Evolutionary conservation across 1,140 invertebrate genomes (phyloP), one percentile per base, ranked within the genome.

Genomic region (Scaptomyza graminum): DNA sequence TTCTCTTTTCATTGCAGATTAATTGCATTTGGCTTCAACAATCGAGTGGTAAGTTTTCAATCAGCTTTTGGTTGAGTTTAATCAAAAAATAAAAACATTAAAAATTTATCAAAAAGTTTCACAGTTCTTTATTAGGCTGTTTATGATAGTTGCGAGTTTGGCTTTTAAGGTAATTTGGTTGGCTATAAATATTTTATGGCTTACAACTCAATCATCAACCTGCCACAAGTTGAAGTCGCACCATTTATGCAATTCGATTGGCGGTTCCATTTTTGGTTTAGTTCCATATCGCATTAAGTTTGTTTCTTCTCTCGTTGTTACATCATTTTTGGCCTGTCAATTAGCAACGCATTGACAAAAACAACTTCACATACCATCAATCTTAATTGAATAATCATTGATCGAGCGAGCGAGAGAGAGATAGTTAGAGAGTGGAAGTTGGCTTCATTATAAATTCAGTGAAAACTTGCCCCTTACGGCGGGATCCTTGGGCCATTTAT

Each of bases 361-460:
- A 88, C 83, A 22, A 22, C 18, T 22, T 22, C 18, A 22, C 18
- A 22, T 22, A 22, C 18, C 18, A 22, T 22, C 18, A 22, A 22
- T 22, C 18, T 79, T 88, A 88, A 88, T 88, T 88, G 78, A 88
- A 83, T 83, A 87, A 87, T 82, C 78, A 79, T 87, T 71, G 74
- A 52, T 22, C 1, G 18, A 22, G 18, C 2, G 18, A 22, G 18
- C 0, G 18, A 22, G 18, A 22, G 1, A 22, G 18, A 22, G 18
- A 22, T 2, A 22, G 18, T 3, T 2, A 22, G 18, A 18, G 18
- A 18, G 18, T 18, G 18, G 3, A 3, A 22, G n/a, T n/a, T n/a
- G n/a, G n/a, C n/a, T n/a, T n/a, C n/a, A n/a, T n/a, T n/a, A n/a
- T n/a, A n/a, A n/a, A n/a, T n/a, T n/a, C n/a, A n/a, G n/a, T n/a